These are phyloP conservation scores for Odontocolon sp. DNA, from an alignment of 2,888 invertebrate species.

Conservation along the genomic window DNA sequence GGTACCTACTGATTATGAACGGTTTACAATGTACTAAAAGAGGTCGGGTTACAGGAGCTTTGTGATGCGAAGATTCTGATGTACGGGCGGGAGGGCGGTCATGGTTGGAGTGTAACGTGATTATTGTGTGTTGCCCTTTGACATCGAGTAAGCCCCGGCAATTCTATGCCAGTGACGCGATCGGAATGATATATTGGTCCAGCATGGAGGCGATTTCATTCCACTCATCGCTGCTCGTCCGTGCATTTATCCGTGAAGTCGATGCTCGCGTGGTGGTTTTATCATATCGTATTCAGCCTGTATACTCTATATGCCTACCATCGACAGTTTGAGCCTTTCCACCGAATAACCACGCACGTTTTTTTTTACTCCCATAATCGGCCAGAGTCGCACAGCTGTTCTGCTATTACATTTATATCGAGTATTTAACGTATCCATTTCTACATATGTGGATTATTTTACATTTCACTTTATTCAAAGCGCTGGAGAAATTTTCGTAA, in stretches of 20 bases:
- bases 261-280: conserved; percentile 7
- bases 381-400: background rate
- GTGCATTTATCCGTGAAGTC: background rate
- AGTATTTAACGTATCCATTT: background rate
- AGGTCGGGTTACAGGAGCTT: conserved; percentile 8
- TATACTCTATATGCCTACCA: background rate
- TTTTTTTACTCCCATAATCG: background rate
- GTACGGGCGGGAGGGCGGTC: background rate
- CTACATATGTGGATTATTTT: background rate
- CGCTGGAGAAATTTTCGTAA: background rate
- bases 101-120: background rate
- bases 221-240: background rate
- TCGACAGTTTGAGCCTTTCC: background rate
- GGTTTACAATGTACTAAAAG: conserved; percentile 2
- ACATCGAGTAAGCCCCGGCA: conserved; percentile 19
- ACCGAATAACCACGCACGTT: background rate
- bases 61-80: conserved; percentile 12
- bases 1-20: background rate
- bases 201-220: background rate
- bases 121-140: conserved; percentile 46
- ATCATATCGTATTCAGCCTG: conserved; percentile 2
- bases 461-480: background rate
- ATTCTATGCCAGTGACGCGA: background rate
- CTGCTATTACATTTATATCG: background rate
- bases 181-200: background rate